phyloP scores from a whole-genome alignment of 2,888 invertebrate genomes.

The Dorcus parallelipipedus region DNA sequence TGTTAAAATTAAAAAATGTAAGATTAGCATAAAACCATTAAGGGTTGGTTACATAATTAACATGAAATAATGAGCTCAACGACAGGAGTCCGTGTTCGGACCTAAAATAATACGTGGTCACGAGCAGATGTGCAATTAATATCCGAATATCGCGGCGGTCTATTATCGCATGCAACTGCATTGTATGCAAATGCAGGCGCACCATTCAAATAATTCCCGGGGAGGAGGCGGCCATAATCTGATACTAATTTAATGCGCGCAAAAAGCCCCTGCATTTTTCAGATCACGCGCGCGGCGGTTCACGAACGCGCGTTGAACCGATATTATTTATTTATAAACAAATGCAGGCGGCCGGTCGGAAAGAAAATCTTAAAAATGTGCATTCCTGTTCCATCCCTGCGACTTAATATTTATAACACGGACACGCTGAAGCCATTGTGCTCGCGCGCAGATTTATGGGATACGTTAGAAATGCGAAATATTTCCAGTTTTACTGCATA shows the following conservation, averaged over 20 bases:
- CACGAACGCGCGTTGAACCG: conserved; percentile 9
- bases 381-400: conserved; percentile 2
- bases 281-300: background rate
- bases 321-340: conserved; percentile 7
- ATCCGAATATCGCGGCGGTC: no score
- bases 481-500: background rate
- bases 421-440: background rate
- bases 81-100: no score
- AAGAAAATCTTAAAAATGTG: conserved; percentile 1
- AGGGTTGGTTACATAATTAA: no score
- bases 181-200: background rate
- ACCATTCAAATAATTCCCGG: no score
- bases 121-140: no score
- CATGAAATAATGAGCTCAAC: no score
- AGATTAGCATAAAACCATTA: no score
- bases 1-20: no score
- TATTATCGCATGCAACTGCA: background rate
- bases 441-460: background rate
- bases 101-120: no score
- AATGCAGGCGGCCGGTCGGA: background rate
- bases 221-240: background rate
- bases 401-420: conserved; percentile 11
- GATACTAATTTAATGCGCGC: background rate
- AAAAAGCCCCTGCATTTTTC: background rate
- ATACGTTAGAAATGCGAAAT: conserved; percentile 3